These are phyloP conservation scores for Enteromius radiatus DNA, from an alignment of 2,797 vertebrate genomes.

Conservation along the genomic window DNA sequence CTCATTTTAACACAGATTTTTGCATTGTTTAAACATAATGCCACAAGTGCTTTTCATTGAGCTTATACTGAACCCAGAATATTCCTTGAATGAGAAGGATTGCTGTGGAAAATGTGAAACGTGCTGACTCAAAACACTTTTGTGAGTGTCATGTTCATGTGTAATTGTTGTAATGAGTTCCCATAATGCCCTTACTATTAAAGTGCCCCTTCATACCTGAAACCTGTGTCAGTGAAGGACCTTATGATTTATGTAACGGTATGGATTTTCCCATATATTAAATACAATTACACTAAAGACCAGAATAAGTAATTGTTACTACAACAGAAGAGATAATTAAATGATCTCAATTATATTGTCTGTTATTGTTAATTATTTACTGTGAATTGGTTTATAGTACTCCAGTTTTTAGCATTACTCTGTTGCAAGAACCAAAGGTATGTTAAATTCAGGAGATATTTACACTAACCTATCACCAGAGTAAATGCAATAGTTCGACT, in stretches of 20 bases:
- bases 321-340: constrained; percentile 11
- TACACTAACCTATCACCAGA: constrained; percentile 52
- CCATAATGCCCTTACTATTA: constrained; percentile 25
- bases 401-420: constrained; percentile 35
- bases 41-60: not conserved
- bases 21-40: not conserved
- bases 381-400: constrained; percentile 44
- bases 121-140: constrained; percentile 12
- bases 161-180: constrained; percentile 6
- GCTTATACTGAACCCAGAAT: not conserved
- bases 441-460: constrained; percentile 40
- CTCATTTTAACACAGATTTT: not conserved
- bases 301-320: not conserved
- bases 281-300: constrained; percentile 23
- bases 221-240: constrained; percentile 19
- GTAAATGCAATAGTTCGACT: constrained; percentile 42
- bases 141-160: constrained; percentile 29
- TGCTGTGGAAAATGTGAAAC: not conserved
- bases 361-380: constrained; percentile 8
- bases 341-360: not conserved
- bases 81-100: not conserved
- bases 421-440: constrained; percentile 51
- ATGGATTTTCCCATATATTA: not conserved
- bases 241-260: not conserved
- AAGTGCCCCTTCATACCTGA: constrained; percentile 48